Conservation (phyloP, 1,140 invertebrate species). For the Trachelipus rathkii region DNA sequence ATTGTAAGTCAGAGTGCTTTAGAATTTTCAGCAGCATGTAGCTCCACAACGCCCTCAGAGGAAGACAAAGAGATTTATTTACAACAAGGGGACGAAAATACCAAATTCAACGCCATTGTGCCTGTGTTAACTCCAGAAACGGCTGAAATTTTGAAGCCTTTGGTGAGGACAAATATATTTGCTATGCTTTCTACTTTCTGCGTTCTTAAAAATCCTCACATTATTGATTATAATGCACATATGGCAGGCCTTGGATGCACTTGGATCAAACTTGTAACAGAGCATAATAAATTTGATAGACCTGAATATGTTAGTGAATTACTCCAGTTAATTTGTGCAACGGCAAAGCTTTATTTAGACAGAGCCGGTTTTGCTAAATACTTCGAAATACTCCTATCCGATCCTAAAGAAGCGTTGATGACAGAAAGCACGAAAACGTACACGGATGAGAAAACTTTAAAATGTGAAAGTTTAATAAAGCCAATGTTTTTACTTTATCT, state of each 20-base stretch:
- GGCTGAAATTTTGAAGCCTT: constrained; percentile 24
- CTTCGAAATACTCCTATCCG: constrained; percentile 23
- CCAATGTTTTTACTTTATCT: constrained; percentile 31
- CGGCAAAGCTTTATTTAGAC: constrained; percentile 37
- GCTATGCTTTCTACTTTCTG: constrained; percentile 40
- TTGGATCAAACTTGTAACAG: constrained; percentile 35
- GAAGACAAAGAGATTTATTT: constrained; percentile 35
- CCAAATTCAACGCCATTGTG: constrained; percentile 38
- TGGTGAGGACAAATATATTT: constrained; percentile 36
- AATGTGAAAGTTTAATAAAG: constrained; percentile 37
- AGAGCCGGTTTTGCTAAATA: constrained; percentile 27
- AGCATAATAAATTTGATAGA: constrained; percentile 24
- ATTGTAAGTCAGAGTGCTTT: constrained; percentile 35
- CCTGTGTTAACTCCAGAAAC: constrained; percentile 31
- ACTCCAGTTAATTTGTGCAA: constrained; percentile 28
- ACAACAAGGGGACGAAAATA: constrained; percentile 29
- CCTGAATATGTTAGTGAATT: constrained; percentile 30
- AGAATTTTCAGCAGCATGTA: constrained; percentile 23
- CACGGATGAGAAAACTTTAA: constrained; percentile 19
- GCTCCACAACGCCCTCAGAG: background rate
- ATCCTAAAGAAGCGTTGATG: constrained; percentile 39
- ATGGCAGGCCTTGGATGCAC: constrained; percentile 41
- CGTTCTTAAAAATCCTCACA: constrained; percentile 41
- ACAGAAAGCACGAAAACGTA: constrained; percentile 33
- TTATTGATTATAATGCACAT: constrained; percentile 39